phyloP scores from a whole-genome alignment of 2,113 vertebrate genomes.

The Acinonyx jubatus region DNA sequence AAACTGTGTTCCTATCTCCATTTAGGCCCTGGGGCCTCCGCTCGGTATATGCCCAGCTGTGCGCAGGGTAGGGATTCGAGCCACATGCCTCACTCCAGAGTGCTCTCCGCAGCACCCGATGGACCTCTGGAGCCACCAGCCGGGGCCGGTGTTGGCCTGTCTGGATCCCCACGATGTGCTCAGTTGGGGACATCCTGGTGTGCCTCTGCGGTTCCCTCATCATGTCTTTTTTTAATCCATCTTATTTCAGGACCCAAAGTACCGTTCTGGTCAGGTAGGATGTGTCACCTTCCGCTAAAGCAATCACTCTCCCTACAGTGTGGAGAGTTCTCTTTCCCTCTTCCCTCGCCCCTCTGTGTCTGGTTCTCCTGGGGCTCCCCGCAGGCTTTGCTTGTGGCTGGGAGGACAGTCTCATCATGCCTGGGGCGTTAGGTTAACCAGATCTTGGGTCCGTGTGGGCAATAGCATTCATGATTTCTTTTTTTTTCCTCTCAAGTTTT shows the following conservation, averaged over 20 bases:
- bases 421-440: neutral
- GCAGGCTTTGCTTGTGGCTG: neutral
- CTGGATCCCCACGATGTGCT: neutral
- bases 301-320: neutral
- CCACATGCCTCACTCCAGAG: neutral
- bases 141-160: rapidly evolving
- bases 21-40: neutral
- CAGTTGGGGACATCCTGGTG: rapidly evolving
- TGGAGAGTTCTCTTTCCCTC: neutral
- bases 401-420: rapidly evolving
- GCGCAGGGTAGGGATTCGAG: neutral
- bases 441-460: neutral
- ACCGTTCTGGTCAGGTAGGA: slow-evolving; percentile 89
- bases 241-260: slow-evolving; percentile 90
- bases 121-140: no score
- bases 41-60: neutral
- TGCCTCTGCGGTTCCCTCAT: neutral
- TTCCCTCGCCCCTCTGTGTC: neutral
- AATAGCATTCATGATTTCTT: neutral
- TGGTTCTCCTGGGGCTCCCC: neutral
- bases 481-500: no score
- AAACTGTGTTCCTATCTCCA: rapidly evolving
- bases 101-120: neutral
- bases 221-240: slow-evolving; percentile 74
- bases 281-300: slow-evolving; percentile 66